Base-by-base conservation (phyloP, 2,888 invertebrate species). In the Heterodera filipjevi region DNA sequence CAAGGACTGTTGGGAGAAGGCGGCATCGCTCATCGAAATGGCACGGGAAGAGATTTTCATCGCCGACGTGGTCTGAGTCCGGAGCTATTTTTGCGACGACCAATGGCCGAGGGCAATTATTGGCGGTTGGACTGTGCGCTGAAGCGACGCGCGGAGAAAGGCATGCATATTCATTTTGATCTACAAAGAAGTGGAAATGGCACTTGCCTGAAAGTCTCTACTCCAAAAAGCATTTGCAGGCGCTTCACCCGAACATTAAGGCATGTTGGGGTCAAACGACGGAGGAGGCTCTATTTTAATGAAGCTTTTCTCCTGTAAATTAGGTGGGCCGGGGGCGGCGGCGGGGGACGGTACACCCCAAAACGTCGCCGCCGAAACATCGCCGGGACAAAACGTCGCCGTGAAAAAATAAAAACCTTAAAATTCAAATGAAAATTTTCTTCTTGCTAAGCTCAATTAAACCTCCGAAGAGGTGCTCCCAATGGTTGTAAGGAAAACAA, bases 1-100 rank as follows among this genome's bases (percentile, higher is more conserved):
- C 8, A 82, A 83, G 19, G 71, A 81, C 1, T 89, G 85, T 79
- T 86, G 86, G 88, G 84, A 86, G 76, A 83, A 85, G 64, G 88
- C 87, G 22, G 87, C 89, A 1, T 85, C 88, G 66, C 88, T 89
- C 88, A 87, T 89, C 81, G 89, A 89, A 76, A 76, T 89, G 78
- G 98, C 98, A 0, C 93, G 92, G 82, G 96, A 97, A 89, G 98
- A 99, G 91, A 95, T 99, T 85, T 97, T 94, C 90, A 97, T 99
- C 76, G 94, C 97, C 0, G 98, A 97, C 91, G 98, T 99, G 98
- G 98, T n/a, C 81, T 89, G 12, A 83, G 83, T 71, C 88, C 87
- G 10, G 88, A 89, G 78, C 84, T 89, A 76, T 89, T 85, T 81
- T 83, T 91, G 85, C 91, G 91, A 81, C 84, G 91, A 72, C 91